A percentile compares a stretch with the other conserved stretches of the same genome.
These are phyloP conservation scores for Macroglossus sobrinus DNA, from an alignment of 2,113 vertebrate genomes.

Conservation along the genomic window DNA sequence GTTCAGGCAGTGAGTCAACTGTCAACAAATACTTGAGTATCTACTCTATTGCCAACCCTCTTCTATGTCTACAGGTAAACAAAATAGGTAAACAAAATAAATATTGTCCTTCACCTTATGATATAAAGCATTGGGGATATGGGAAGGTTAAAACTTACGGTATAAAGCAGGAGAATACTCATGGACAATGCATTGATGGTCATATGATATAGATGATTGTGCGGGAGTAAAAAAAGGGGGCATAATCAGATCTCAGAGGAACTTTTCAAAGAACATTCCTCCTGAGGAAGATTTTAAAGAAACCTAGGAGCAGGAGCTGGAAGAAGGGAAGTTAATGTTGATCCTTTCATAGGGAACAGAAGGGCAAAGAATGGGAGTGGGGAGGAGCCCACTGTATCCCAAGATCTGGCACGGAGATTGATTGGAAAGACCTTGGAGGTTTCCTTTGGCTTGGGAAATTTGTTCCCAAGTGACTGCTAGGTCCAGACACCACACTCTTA, in stretches of 20 bases:
- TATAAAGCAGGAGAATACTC: neutral
- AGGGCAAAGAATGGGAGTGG: neutral
- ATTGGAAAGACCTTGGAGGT: neutral
- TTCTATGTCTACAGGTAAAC: neutral
- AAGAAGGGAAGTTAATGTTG: neutral
- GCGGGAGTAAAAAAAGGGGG: neutral
- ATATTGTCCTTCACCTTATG: neutral
- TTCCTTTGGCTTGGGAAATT: neutral
- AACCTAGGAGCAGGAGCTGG: neutral
- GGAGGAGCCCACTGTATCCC: fast-evolving
- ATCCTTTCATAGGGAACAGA: neutral
- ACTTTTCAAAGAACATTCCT: neutral
- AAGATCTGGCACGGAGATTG: neutral
- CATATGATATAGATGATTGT: fast-evolving
- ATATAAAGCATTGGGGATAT: neutral
- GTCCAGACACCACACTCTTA: neutral
- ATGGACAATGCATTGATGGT: fast-evolving
- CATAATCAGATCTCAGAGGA: neutral
- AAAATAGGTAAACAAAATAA: neutral
- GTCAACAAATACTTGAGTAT: neutral
- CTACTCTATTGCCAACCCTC: neutral
- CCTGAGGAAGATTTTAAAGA: neutral
- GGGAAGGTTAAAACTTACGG: neutral
- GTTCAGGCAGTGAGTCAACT: neutral
- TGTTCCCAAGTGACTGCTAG: neutral